Evolutionary conservation across 2,113 vertebrate species (phyloP).

Genomic region (Zosterops lateralis): DNA sequence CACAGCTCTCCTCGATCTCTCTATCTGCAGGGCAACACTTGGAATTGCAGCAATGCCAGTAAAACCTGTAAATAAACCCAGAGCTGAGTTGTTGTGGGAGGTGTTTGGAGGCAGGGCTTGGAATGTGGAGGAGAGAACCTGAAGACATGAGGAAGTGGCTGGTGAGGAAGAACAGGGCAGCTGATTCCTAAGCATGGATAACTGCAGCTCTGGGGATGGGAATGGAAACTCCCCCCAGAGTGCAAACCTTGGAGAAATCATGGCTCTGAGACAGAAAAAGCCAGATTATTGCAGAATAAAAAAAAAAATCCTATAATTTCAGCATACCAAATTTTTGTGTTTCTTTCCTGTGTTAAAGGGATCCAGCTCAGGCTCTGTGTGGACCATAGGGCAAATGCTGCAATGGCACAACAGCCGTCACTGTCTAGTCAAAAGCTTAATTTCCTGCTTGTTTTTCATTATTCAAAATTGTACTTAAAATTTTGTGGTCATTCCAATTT

Average conservation of each 20-base stretch:
- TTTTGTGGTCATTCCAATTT: neutral
- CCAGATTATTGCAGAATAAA: neutral
- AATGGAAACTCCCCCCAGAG: neutral
- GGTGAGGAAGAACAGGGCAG: conserved; percentile 32
- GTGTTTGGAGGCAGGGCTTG: conserved; percentile 32
- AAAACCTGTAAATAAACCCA: conserved; percentile 61
- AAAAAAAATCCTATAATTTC: neutral
- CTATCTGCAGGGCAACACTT: conserved; percentile 16
- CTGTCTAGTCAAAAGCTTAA: neutral
- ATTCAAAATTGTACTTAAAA: neutral
- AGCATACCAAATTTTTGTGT: neutral
- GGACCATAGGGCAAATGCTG: neutral
- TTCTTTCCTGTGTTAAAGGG: neutral
- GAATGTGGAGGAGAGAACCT: neutral
- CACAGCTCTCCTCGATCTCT: neutral
- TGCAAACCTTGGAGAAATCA: neutral
- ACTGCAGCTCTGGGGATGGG: neutral
- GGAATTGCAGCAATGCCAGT: conserved; percentile 42
- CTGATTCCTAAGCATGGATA: rapidly evolving
- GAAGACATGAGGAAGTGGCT: conserved; percentile 26
- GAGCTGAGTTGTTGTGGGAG: conserved; percentile 1
- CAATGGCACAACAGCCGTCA: neutral
- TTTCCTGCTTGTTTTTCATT: neutral
- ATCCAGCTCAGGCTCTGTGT: neutral
- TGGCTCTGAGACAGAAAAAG: neutral